These are phyloP conservation scores for Trachythela sp. DNA, from an alignment of 64 coral and sea anemone genomes.

Conservation along the genomic window DNA sequence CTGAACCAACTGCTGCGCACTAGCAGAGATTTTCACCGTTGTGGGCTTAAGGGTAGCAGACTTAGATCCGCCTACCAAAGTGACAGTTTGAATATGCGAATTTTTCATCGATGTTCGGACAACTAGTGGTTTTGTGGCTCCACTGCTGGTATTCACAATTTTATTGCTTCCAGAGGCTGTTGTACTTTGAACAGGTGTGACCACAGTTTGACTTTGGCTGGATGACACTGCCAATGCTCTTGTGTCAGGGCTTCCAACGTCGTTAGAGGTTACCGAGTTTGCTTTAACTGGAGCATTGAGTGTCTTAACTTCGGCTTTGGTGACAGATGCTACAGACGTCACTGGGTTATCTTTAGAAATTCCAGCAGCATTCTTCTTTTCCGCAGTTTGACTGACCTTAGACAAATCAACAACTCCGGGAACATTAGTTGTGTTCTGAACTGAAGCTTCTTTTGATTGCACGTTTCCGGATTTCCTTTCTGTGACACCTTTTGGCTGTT, in stretches of 20 bases:
- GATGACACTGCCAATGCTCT: not conserved
- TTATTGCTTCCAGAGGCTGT: not conserved
- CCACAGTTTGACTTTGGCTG: not conserved
- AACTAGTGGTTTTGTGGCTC: not conserved
- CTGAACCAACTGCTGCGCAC: not conserved
- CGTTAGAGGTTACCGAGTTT: not conserved
- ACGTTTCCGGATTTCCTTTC: not conserved
- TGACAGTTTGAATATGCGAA: not conserved
- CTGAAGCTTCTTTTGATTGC: not conserved
- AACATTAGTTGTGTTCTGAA: not conserved
- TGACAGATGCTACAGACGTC: not conserved
- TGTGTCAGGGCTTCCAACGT: not conserved
- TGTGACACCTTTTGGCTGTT: not conserved
- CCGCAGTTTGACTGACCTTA: not conserved
- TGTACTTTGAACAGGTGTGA: not conserved
- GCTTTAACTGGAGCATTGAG: not conserved
- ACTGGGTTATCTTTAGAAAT: not conserved
- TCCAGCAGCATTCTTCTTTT: not conserved
- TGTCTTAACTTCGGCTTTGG: not conserved
- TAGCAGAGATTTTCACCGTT: not conserved
- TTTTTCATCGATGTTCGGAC: not conserved
- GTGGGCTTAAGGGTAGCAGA: not conserved
- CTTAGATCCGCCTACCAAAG: not conserved
- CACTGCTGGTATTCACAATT: not conserved
- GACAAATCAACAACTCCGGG: not conserved